Percentiles rank a stretch among this genome's conserved stretches.
Conservation (phyloP, 64 coral and sea anemone species). For the Anthopleura sola region DNA sequence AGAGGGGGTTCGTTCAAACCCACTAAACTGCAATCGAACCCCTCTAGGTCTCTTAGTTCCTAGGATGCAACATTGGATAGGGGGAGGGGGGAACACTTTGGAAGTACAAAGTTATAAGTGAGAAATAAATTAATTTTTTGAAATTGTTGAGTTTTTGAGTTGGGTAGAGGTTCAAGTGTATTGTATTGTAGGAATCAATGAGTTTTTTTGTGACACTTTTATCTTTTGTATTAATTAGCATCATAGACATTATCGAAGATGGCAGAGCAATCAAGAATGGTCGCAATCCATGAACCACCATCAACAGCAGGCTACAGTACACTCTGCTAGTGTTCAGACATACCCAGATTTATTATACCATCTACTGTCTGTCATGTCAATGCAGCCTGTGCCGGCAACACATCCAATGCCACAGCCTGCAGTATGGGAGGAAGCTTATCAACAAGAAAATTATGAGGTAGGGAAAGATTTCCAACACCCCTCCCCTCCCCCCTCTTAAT, state of each 20-base stretch:
- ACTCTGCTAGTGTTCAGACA: slow-evolving; percentile 46
- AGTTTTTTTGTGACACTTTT: too few relatives aligned
- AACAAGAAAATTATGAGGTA: slow-evolving; percentile 95
- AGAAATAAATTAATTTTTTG: too few relatives aligned
- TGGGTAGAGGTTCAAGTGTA: too few relatives aligned
- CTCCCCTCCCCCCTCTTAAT: too few relatives aligned
- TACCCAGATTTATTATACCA: slow-evolving; percentile 87
- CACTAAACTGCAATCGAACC: too few relatives aligned
- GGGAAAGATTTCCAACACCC: background rate
- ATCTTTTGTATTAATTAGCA: slow-evolving; percentile 35
- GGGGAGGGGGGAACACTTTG: too few relatives aligned
- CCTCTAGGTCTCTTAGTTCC: too few relatives aligned
- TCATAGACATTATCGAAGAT: slow-evolving; percentile 82
- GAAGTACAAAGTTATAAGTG: too few relatives aligned
- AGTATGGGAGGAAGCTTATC: slow-evolving; percentile 85
- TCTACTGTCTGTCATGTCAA: slow-evolving; percentile 84
- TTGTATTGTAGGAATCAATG: too few relatives aligned
- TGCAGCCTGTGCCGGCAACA: slow-evolving; percentile 46
- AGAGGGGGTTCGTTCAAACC: too few relatives aligned
- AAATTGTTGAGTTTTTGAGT: too few relatives aligned
- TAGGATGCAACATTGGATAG: too few relatives aligned
- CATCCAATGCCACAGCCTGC: slow-evolving; percentile 29
- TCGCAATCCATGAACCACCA: slow-evolving; percentile 17
- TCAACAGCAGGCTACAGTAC: slow-evolving; percentile 21
- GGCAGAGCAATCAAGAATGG: slow-evolving; percentile 76